These are phyloP conservation scores for Catalaphyllia jardinei DNA, from an alignment of 64 coral and sea anemone genomes.

Conservation along the genomic window DNA sequence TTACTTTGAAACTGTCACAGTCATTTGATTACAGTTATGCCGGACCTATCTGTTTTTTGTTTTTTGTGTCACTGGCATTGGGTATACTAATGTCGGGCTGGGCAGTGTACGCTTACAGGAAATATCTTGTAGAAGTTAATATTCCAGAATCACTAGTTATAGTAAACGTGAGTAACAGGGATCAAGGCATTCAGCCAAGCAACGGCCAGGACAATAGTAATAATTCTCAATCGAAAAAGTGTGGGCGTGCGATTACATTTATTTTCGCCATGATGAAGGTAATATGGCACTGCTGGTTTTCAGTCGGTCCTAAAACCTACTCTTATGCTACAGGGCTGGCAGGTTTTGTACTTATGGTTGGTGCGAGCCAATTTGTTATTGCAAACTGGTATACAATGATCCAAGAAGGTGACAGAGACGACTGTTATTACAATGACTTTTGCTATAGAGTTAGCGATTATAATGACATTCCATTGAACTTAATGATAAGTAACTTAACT, in stretches of 20 bases:
- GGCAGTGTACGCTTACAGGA: neutral
- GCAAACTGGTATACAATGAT: slow-evolving; percentile 7
- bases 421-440: slow-evolving; percentile 33
- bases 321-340: slow-evolving; percentile 44
- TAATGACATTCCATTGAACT: slow-evolving; percentile 56
- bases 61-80: neutral
- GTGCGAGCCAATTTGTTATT: slow-evolving; percentile 1
- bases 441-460: slow-evolving; percentile 43
- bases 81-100: neutral
- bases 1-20: too few species aligned
- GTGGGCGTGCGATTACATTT: too few species aligned
- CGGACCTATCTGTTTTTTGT: neutral
- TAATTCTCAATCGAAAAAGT: neutral
- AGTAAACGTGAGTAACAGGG: too few species aligned
- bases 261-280: neutral
- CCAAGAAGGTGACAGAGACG: neutral
- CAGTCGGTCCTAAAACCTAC: slow-evolving; percentile 18
- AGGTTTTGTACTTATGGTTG: slow-evolving; percentile 8
- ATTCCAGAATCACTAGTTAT: too few species aligned
- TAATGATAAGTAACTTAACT: slow-evolving; percentile 66
- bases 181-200: too few species aligned
- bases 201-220: neutral
- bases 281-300: slow-evolving; percentile 31
- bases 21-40: slow-evolving; percentile 5
- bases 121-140: slow-evolving; percentile 18